phyloP scores from a whole-genome alignment of 2,888 invertebrate genomes.

The Acanthacorydalis orientalis region DNA sequence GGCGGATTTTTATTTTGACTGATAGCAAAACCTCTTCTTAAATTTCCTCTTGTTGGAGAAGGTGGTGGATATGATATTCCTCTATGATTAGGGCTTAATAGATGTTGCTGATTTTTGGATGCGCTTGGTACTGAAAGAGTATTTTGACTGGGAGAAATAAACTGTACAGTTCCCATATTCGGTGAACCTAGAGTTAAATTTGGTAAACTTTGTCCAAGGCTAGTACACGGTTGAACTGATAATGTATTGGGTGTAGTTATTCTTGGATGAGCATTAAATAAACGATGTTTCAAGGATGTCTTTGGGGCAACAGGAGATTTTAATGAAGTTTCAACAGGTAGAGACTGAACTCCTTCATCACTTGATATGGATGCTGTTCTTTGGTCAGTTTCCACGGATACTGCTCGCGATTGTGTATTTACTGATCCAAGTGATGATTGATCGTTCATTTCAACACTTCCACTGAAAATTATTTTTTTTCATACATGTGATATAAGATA shows the following conservation, averaged over 20 bases:
- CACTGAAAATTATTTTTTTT: slow-evolving; percentile 24
- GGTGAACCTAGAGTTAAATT: slow-evolving; percentile 41
- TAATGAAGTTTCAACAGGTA: slow-evolving; percentile 26
- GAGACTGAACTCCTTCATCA: slow-evolving; percentile 36
- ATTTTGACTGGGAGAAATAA: slow-evolving; percentile 27
- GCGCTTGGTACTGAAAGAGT: slow-evolving; percentile 36
- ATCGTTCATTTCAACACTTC: slow-evolving; percentile 50
- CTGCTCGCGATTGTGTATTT: slow-evolving; percentile 29
- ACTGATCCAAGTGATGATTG: slow-evolving; percentile 30
- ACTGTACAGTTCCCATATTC: slow-evolving; percentile 21
- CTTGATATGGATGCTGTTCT: slow-evolving; percentile 47
- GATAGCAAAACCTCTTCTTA: slow-evolving; percentile 50
- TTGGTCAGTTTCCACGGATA: slow-evolving; percentile 43
- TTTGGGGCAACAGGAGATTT: slow-evolving; percentile 27
- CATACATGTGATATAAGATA: too few relatives aligned
- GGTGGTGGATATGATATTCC: slow-evolving; percentile 75
- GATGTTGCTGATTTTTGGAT: slow-evolving; percentile 22
- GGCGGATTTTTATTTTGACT: slow-evolving; percentile 64
- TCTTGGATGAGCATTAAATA: slow-evolving; percentile 14
- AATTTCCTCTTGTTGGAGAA: slow-evolving; percentile 49
- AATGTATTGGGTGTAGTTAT: slow-evolving; percentile 51
- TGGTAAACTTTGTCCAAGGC: slow-evolving; percentile 64
- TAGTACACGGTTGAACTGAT: slow-evolving; percentile 52
- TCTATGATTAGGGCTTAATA: slow-evolving; percentile 41
- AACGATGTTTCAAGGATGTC: slow-evolving; percentile 23